Percentiles rank a stretch among this genome's conserved stretches.
Evolutionary conservation across 2,113 vertebrate species (phyloP).

Genomic region (Vidua chalybeata): DNA sequence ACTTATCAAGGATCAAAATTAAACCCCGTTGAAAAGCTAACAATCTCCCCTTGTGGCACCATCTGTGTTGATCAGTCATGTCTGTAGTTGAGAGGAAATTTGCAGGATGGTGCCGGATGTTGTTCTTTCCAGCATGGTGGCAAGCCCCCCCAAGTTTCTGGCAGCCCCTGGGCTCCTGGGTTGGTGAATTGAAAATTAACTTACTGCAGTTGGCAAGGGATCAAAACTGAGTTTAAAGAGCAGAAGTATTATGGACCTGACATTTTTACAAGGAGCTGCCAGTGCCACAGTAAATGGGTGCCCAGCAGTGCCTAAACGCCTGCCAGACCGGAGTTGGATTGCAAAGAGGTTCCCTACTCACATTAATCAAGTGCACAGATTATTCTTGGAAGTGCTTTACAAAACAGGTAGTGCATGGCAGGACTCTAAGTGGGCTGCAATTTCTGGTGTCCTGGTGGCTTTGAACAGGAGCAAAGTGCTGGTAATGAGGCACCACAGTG

Average conservation of each 20-base stretch:
- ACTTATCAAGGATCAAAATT: slow-evolving; percentile 47
- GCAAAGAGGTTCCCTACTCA: not conserved
- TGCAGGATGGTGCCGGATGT: not conserved
- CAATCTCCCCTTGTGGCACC: slow-evolving; percentile 39
- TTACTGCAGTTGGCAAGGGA: not conserved
- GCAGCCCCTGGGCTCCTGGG: not conserved
- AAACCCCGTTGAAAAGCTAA: slow-evolving; percentile 32
- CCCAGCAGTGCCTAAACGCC: not conserved
- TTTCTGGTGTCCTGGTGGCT: not conserved
- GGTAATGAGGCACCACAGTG: not conserved
- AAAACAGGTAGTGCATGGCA: not conserved
- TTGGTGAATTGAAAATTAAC: not conserved
- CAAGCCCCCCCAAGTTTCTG: not conserved
- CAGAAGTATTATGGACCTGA: not conserved
- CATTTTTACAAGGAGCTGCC: not conserved
- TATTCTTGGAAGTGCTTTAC: not conserved
- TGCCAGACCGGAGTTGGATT: not conserved
- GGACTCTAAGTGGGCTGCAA: not conserved
- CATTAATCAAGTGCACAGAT: not conserved
- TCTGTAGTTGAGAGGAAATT: slow-evolving; percentile 24
- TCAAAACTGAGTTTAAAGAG: slow-evolving; percentile 28
- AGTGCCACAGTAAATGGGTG: not conserved
- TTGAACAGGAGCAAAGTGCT: not conserved
- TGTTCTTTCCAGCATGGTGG: not conserved
- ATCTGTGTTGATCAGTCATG: slow-evolving; percentile 51